Evolutionary conservation across 2,888 invertebrate species (phyloP), one percentile per base, ranked within the genome.

Genomic region (Cartodere bifasciata): DNA sequence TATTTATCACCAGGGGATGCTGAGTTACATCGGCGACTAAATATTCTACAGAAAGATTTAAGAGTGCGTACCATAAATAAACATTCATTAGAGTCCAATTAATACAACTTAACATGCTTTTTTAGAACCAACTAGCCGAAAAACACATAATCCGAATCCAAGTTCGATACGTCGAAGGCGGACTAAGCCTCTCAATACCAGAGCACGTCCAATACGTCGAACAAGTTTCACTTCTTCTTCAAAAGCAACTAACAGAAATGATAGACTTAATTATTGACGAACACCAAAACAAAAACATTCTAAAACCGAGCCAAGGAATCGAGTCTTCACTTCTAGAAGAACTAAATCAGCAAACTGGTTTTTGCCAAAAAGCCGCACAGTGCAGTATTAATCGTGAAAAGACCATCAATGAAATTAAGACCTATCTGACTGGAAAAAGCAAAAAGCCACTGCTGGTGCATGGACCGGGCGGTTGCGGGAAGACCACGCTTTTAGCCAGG

Each of bases 401-500:
- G 53, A 68, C 77, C 35, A 66, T 84, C 42, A 63, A 73, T 53
- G 68, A 72, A 57, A 65, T 76, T 46, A 68, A 78, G 65, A 65
- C 70, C 76, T 75, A 64, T 67, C 64, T 66, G 46, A 20, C n/a
- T n/a, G 67, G 73, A 7, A 70, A 70, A 37, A 68, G 67, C 43
- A 58, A 60, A 15, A 58, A 66, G 12, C 84, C 85, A 0, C 58
- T 87, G 35, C 71, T 85, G 9, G 60, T 88, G 34, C 74, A 79
- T 37, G 87, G 86, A 0, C 71, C 76, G 14, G 70, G 75, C n/a
- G 87, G 87, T 7, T 79, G 81, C 55, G 87, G 87, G 1, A 87
- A 87, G 60, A 84, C 83, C 3, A 80, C 82, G 1, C 62, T 86
- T 4, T 66, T 84, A 20, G 81, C 87, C 1, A 69, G 80, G 39